A percentile compares a stretch with the other conserved stretches of the same genome.
These are phyloP conservation scores for Monochamus saltuarius DNA, from an alignment of 1,140 invertebrate species.

Conservation along the genomic window DNA sequence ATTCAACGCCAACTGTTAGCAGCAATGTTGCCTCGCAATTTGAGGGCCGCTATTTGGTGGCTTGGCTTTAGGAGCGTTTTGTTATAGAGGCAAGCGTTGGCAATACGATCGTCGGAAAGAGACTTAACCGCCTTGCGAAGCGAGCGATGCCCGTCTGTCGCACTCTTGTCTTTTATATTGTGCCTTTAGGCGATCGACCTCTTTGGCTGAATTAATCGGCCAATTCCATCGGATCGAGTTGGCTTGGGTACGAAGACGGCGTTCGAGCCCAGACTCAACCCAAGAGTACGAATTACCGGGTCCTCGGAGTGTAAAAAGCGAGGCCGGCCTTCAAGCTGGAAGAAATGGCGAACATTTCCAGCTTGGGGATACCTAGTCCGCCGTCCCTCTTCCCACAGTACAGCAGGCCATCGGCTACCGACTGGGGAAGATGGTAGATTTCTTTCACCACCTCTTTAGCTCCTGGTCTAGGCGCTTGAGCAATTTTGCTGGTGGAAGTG, in stretches of 20 bases:
- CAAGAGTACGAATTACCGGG: not conserved
- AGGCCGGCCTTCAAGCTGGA: too few relatives aligned
- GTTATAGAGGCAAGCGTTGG: slow-evolving; percentile 27
- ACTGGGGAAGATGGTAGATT: slow-evolving; percentile 30
- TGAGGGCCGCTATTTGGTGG: slow-evolving; percentile 24
- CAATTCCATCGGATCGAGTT: slow-evolving; percentile 11
- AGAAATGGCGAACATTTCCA: too few relatives aligned
- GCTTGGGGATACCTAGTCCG: too few relatives aligned
- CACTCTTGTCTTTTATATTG: slow-evolving; percentile 12
- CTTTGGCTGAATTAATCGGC: not conserved
- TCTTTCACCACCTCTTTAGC: too few relatives aligned
- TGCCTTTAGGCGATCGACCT: not conserved
- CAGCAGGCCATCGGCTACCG: too few relatives aligned
- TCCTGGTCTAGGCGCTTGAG: too few relatives aligned
- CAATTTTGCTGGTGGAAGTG: too few relatives aligned
- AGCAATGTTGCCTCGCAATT: slow-evolving; percentile 27
- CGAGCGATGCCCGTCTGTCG: slow-evolving; percentile 16
- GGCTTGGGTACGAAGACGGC: slow-evolving; percentile 17
- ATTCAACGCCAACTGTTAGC: too few relatives aligned
- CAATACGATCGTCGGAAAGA: slow-evolving; percentile 22
- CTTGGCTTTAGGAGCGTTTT: slow-evolving; percentile 25
- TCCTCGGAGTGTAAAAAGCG: slow-evolving; percentile 36
- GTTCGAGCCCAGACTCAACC: slow-evolving; percentile 4
- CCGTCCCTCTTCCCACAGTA: too few relatives aligned
- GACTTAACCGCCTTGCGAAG: slow-evolving; percentile 24